These are phyloP conservation scores for Arctia plantaginis DNA, from an alignment of 2,888 invertebrate genomes.

Conservation along the genomic window DNA sequence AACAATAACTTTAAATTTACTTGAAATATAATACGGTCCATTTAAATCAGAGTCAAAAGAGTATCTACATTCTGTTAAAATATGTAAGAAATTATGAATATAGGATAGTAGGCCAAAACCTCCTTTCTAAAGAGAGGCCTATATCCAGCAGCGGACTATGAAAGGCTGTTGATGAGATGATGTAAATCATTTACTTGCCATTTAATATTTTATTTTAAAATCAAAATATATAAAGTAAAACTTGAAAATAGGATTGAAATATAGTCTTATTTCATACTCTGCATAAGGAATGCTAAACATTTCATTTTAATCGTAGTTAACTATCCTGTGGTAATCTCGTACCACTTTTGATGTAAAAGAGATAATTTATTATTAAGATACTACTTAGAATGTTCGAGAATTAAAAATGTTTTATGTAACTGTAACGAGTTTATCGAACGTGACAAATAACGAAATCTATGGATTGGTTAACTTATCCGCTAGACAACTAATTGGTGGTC, in stretches of 20 bases:
- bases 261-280: neutral
- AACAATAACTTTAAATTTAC: slow-evolving; percentile 1
- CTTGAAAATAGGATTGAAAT: too few species aligned
- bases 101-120: too few species aligned
- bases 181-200: neutral
- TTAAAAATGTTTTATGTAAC: slow-evolving; percentile 28
- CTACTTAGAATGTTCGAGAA: too few species aligned
- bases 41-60: neutral
- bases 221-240: neutral
- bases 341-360: neutral
- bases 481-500: slow-evolving; percentile 1
- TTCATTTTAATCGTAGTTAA: neutral
- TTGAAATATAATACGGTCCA: neutral
- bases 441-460: slow-evolving; percentile 22
- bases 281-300: neutral
- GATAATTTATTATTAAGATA: slow-evolving; percentile 4
- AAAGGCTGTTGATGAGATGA: too few species aligned
- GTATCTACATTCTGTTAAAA: neutral
- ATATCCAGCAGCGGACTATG: too few species aligned
- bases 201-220: neutral
- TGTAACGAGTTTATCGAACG: slow-evolving; percentile 32
- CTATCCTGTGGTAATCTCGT: neutral
- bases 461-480: slow-evolving; percentile 24
- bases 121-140: too few species aligned
- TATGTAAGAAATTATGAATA: neutral